Evolutionary conservation across 2,888 invertebrate species (phyloP).

Genomic region (Gandaritis pyraliata): DNA sequence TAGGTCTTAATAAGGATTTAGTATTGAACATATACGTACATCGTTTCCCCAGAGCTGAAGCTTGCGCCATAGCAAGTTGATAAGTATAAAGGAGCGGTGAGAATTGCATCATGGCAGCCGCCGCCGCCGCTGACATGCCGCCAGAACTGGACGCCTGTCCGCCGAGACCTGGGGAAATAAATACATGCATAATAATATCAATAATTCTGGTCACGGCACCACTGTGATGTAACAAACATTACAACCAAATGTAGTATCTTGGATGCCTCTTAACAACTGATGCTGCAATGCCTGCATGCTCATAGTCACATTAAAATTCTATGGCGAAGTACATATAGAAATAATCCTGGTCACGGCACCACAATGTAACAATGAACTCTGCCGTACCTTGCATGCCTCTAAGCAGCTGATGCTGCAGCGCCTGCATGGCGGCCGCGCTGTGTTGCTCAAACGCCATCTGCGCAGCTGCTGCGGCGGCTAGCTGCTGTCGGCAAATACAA

Average conservation of each 20-base stretch:
- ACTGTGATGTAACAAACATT: neutral
- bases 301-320: too few species aligned
- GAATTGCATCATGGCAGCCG: slow-evolving; percentile 95
- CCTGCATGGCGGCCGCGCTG: slow-evolving; percentile 91
- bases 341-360: too few species aligned
- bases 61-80: slow-evolving; percentile 94
- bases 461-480: slow-evolving; percentile 81
- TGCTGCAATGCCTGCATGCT: slow-evolving; percentile 94
- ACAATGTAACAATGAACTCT: too few species aligned
- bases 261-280: slow-evolving; percentile 89
- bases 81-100: slow-evolving; percentile 94
- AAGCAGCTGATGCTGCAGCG: slow-evolving; percentile 92
- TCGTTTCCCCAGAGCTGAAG: slow-evolving; percentile 83
- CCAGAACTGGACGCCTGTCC: slow-evolving; percentile 71
- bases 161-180: slow-evolving; percentile 72
- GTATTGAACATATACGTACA: slow-evolving; percentile 58
- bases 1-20: too few species aligned
- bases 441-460: slow-evolving; percentile 84
- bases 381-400: slow-evolving; percentile 83
- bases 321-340: too few species aligned
- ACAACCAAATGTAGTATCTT: slow-evolving; percentile 1
- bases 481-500: slow-evolving; percentile 47
- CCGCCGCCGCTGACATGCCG: slow-evolving; percentile 88
- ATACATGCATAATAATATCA: neutral
- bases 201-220: neutral